phyloP scores from a whole-genome alignment of 2,113 vertebrate species.

The Isichthys henryi region DNA sequence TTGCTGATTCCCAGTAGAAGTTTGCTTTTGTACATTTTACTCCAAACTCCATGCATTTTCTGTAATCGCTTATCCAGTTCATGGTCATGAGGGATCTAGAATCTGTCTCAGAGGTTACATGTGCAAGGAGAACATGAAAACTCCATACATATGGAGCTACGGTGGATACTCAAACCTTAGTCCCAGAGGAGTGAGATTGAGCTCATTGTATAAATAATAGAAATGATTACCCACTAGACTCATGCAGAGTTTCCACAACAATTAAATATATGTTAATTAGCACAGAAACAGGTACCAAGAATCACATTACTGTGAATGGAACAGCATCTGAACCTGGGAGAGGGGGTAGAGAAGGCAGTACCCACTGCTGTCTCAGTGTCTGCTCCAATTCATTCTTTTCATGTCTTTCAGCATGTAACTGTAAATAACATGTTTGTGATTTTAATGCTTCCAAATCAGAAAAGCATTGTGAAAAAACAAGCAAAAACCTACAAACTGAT shows the following conservation, averaged over 20 bases:
- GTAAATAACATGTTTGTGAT: background rate
- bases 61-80: too few relatives aligned
- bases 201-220: background rate
- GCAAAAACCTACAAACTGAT: background rate
- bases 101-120: too few relatives aligned
- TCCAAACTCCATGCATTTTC: too few relatives aligned
- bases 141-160: background rate
- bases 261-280: background rate
- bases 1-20: too few relatives aligned
- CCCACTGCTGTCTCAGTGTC: background rate
- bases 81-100: too few relatives aligned
- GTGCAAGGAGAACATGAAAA: background rate
- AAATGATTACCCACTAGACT: background rate
- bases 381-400: too few relatives aligned
- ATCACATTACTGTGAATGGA: background rate
- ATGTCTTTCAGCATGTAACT: background rate
- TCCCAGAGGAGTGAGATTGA: background rate
- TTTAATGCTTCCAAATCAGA: background rate
- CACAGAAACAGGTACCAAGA: background rate
- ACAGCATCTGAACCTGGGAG: background rate
- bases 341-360: background rate
- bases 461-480: background rate
- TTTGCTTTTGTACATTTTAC: too few relatives aligned
- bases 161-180: background rate
- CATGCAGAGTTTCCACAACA: background rate